Evolutionary conservation across 2,797 vertebrate species (phyloP).

Genomic region (Sus cebifrons): DNA sequence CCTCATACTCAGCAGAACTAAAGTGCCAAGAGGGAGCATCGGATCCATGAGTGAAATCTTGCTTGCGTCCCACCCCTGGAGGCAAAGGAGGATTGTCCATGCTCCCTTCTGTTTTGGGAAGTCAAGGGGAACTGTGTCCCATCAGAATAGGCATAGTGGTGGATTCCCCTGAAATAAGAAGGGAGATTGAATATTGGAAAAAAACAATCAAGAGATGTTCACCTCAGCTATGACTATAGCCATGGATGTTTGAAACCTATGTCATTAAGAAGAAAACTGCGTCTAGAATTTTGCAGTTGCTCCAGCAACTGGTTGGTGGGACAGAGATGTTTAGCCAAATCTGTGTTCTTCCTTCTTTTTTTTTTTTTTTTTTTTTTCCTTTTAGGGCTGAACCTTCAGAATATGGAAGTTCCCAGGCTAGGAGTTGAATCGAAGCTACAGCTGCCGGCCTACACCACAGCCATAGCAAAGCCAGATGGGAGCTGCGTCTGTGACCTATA

Average conservation of each 20-base stretch:
- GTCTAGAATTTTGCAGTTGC: neutral
- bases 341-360: neutral
- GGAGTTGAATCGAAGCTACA: too few species aligned
- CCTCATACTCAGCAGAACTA: neutral
- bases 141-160: neutral
- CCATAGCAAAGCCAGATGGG: too few species aligned
- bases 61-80: neutral
- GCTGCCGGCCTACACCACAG: too few species aligned
- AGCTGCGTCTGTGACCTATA: too few species aligned
- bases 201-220: neutral
- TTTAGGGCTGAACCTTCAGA: too few species aligned
- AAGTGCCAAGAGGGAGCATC: neutral
- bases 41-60: neutral
- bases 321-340: neutral
- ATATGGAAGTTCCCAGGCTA: too few species aligned
- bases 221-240: neutral
- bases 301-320: neutral
- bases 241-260: neutral
- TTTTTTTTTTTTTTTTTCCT: too few species aligned
- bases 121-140: neutral
- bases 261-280: neutral
- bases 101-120: neutral
- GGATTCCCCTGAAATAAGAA: slow-evolving; percentile 17
- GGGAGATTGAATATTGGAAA: neutral
- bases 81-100: neutral